A percentile compares a stretch with the other conserved stretches of the same genome.
phyloP scores from a whole-genome alignment of 2,888 invertebrate species.

The Aphidius colemani region DNA sequence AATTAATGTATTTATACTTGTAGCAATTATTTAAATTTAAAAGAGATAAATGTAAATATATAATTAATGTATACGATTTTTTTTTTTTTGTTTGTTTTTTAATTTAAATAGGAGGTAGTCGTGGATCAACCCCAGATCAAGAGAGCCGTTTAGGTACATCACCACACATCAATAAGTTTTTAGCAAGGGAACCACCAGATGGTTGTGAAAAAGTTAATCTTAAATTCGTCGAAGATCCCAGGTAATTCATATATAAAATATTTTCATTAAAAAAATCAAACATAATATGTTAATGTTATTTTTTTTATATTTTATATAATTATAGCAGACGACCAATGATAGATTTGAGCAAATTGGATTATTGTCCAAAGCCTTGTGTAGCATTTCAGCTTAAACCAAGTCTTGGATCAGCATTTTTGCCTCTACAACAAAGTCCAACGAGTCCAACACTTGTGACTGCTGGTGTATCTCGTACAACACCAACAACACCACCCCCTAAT shows the following conservation, averaged over 20 bases:
- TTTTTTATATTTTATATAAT: neutral
- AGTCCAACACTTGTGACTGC: constrained; percentile 50
- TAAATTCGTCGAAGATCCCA: constrained; percentile 68
- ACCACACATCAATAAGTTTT: constrained; percentile 82
- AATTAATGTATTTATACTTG: too few relatives aligned
- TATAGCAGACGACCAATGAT: constrained; percentile 59
- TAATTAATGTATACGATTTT: too few relatives aligned
- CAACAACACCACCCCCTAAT: constrained; percentile 58
- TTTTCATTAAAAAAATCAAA: too few relatives aligned
- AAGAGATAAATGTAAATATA: neutral
- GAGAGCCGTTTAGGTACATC: constrained; percentile 76
- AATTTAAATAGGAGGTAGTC: constrained; percentile 67
- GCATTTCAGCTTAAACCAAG: constrained; percentile 80
- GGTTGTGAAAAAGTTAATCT: constrained; percentile 85
- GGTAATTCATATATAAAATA: constrained; percentile 49
- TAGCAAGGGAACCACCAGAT: constrained; percentile 86
- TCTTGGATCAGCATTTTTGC: constrained; percentile 80
- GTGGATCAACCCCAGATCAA: constrained; percentile 77
- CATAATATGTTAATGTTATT: too few relatives aligned
- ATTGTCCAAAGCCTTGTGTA: constrained; percentile 68
- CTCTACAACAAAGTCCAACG: constrained; percentile 63
- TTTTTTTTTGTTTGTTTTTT: neutral
- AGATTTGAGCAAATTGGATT: constrained; percentile 61
- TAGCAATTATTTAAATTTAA: neutral
- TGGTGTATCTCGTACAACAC: constrained; percentile 53